Evolutionary conservation across 2,888 invertebrate genomes (phyloP).

Genomic region (Biston betularia): DNA sequence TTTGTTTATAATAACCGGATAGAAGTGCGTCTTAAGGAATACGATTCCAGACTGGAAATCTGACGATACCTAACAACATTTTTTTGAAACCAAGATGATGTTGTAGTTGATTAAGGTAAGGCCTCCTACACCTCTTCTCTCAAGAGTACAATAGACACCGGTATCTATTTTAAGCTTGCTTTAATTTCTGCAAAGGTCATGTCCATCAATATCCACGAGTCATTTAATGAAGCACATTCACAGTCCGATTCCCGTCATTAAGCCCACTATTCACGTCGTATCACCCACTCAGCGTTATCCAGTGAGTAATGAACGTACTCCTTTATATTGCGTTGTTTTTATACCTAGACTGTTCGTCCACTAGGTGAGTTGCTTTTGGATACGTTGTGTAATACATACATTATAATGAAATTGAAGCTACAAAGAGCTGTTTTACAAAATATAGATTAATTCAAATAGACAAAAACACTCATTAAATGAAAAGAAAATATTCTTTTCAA

Average conservation of each 20-base stretch:
- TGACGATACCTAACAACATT: too few relatives aligned
- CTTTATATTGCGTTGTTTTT: constrained; percentile 16
- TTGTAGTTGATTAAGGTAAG: too few relatives aligned
- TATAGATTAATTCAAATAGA: too few relatives aligned
- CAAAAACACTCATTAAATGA: too few relatives aligned
- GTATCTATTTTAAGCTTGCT: neutral
- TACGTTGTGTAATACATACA: neutral
- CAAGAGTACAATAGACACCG: neutral
- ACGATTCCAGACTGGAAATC: too few relatives aligned
- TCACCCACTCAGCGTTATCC: constrained; percentile 32
- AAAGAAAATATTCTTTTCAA: too few relatives aligned
- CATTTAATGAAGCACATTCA: constrained; percentile 27
- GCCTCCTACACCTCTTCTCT: neutral
- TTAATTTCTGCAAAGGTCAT: constrained; percentile 14
- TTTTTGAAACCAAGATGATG: too few relatives aligned
- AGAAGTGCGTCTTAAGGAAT: too few relatives aligned
- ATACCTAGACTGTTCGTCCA: constrained; percentile 3
- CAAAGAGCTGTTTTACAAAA: too few relatives aligned
- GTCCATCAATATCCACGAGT: constrained; percentile 17
- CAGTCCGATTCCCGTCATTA: constrained; percentile 28
- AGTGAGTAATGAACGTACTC: constrained; percentile 28
- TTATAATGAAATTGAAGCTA: too few relatives aligned
- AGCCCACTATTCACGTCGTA: constrained; percentile 32
- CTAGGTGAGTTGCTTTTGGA: neutral
- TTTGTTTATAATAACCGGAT: too few relatives aligned